Conservation (phyloP, 1,140 invertebrate genomes). For the Agrypnia vestita region DNA sequence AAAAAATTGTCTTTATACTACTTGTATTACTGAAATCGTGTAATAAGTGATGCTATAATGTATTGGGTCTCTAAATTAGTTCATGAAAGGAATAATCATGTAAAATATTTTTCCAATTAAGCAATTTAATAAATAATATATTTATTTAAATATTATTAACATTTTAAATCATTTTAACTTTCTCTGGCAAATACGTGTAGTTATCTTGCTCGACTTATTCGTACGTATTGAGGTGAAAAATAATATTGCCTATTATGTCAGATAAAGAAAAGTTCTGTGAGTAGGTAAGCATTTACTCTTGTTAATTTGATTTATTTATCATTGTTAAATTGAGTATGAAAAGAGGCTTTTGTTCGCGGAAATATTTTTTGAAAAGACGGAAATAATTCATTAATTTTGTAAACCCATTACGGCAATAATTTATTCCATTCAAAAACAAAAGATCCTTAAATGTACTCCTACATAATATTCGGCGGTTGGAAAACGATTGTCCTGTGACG, state of each 20-base stretch:
- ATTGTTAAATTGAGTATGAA: slow-evolving; percentile 10
- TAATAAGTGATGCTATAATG: no score
- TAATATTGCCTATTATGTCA: background rate
- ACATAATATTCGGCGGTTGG: slow-evolving; percentile 5
- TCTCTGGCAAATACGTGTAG: background rate
- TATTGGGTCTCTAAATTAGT: no score
- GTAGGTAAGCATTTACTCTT: background rate
- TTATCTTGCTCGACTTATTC: background rate
- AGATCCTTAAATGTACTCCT: background rate
- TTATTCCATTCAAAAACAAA: slow-evolving; percentile 35
- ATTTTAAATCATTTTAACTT: background rate
- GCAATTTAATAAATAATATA: no score
- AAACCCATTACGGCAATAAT: slow-evolving; percentile 39
- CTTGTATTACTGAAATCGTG: no score
- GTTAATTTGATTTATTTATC: slow-evolving; percentile 21
- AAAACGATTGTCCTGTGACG: slow-evolving; percentile 41
- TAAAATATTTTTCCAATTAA: no score
- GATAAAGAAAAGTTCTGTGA: background rate
- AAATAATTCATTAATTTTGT: slow-evolving; percentile 24
- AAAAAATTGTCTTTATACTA: no score
- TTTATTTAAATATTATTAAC: no score
- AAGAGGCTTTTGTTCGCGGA: slow-evolving; percentile 7
- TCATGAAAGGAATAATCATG: no score
- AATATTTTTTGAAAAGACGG: slow-evolving; percentile 38
- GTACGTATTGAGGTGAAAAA: background rate